Evolutionary conservation across 2,113 vertebrate genomes (phyloP).

Genomic region (Cottus gobio): DNA sequence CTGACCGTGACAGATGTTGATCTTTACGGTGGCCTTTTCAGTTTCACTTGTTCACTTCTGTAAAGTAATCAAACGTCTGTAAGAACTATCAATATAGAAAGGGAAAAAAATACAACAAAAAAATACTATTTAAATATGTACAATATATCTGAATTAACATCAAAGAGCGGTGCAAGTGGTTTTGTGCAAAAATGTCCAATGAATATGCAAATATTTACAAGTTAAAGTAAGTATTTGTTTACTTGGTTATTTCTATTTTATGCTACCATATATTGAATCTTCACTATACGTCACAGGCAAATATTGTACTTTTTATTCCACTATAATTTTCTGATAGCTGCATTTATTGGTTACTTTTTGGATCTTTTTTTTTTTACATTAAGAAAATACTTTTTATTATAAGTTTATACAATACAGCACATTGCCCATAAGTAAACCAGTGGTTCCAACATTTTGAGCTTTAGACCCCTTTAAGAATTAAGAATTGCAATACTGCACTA

Average conservation of each 20-base stretch:
- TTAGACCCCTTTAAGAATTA: not conserved
- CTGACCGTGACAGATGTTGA: not conserved
- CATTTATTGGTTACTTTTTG: not conserved
- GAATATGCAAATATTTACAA: not conserved
- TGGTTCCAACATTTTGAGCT: not conserved
- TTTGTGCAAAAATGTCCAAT: too few species aligned
- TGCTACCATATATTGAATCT: not conserved
- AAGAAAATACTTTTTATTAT: not conserved
- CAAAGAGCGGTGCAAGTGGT: not conserved
- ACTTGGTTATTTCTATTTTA: not conserved
- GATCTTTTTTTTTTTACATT: not conserved
- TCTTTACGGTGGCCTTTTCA: not conserved
- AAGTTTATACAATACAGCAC: not conserved
- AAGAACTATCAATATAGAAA: not conserved
- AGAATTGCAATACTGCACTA: not conserved
- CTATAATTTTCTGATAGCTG: not conserved
- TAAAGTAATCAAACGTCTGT: not conserved
- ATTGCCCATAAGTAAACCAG: not conserved
- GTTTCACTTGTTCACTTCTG: not conserved
- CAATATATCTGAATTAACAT: not conserved
- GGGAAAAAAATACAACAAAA: not conserved
- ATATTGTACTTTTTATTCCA: not conserved
- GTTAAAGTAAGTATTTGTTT: not conserved
- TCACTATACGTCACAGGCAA: not conserved
- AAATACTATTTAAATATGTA: not conserved